These are phyloP conservation scores for Schlechtendalia chinensis DNA, from an alignment of 1,140 invertebrate genomes.

Conservation along the genomic window DNA sequence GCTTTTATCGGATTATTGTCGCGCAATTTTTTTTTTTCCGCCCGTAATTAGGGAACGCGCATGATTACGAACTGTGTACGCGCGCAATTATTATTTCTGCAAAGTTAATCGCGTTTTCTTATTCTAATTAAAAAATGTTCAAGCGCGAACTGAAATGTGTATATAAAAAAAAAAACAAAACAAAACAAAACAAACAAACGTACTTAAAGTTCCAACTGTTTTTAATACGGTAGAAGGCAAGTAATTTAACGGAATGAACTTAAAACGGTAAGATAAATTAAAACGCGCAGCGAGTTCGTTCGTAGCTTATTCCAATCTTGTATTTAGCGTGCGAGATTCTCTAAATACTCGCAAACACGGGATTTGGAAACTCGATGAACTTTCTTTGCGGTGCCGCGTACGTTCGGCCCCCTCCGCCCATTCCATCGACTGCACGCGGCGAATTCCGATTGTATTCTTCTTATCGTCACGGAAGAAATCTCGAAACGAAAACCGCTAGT, in stretches of 20 bases:
- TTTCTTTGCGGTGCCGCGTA: background rate
- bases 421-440: background rate
- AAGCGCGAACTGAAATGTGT: background rate
- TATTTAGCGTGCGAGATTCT: slow-evolving; percentile 11
- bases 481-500: background rate
- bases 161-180: no score
- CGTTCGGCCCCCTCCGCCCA: no score
- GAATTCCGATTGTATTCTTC: slow-evolving; percentile 17
- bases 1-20: no score
- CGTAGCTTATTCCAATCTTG: slow-evolving; percentile 4
- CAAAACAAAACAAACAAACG: background rate
- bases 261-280: slow-evolving; percentile 20
- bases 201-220: background rate
- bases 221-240: slow-evolving; percentile 20
- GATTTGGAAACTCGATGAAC: background rate
- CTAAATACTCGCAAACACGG: background rate
- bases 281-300: background rate
- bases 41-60: no score
- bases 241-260: slow-evolving; percentile 30
- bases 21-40: no score
- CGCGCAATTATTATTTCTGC: no score
- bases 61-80: no score
- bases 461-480: background rate
- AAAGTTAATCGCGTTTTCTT: background rate
- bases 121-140: background rate